Evolutionary conservation across 2,888 invertebrate species (phyloP), one percentile per base, ranked within the genome.

Genomic region (Eupithecia vulgata): DNA sequence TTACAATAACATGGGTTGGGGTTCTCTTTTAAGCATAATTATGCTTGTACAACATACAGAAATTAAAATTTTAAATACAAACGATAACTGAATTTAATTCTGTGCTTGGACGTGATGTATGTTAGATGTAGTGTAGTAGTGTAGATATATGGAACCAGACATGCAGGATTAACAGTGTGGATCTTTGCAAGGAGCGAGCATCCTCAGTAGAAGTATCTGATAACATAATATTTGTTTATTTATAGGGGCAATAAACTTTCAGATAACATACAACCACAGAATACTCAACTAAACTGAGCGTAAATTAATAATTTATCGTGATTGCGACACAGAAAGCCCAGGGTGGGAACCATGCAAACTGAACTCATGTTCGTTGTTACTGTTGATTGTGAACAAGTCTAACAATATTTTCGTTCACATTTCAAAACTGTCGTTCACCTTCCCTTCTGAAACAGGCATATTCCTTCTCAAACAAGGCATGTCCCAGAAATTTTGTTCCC

Each of bases 401-500:
- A 17, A 45, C 45, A 5, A 59, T 12, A n/a, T 65, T 0, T 65
- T 65, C 13, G 25, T 3, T 76, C 48, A 85, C 82, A 66, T 77
- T 79, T 81, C 76, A 75, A 81, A 82, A 66, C 78, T 78, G 13
- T 74, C 42, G 66, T 84, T 83, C 5, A 78, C 79, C 65, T 77
- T 73, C 30, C 76, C 72, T 82, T 81, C 67, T 77, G 72, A 45
- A 25, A 64, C 62, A 57, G 70, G 12, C 65, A 82, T 71, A 74
- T 68, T 76, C 71, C 81, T 83, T 72, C 78, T 80, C 64, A 87
- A 76, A 81, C 79, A 87, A n/a, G 90, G 89, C 25, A 91, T 76
- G 40, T 89, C 89, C 76, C 89, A 88, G 40, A 89, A 81, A 17
- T 81, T 84, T 65, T 86, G 86, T 35, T 81, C 84, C 57, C 67